Percentiles rank a stretch among this genome's conserved stretches.
Conservation (phyloP, 2,113 vertebrate genomes). For the Rana temporaria region DNA sequence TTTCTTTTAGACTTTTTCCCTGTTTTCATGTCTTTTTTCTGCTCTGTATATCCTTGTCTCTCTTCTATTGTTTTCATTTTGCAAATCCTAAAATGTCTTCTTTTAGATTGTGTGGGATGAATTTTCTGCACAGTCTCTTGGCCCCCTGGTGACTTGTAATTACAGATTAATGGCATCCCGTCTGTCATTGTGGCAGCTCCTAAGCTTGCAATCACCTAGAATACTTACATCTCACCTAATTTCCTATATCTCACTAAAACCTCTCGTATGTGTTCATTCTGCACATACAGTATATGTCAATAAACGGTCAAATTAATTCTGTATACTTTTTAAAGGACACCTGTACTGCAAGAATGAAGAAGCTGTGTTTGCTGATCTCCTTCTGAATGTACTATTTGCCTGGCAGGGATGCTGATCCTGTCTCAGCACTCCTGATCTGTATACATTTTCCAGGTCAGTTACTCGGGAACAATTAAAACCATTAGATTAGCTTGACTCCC, state of each 20-base stretch:
- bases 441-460: no score
- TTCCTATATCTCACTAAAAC: not conserved
- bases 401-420: no score
- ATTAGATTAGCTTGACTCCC: no score
- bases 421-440: no score
- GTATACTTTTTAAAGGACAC: not conserved
- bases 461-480: no score
- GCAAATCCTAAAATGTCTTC: not conserved
- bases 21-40: no score
- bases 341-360: no score
- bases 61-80: not conserved
- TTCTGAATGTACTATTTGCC: no score
- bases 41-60: not conserved
- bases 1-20: no score
- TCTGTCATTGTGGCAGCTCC: slow-evolving; percentile 37
- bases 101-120: slow-evolving; percentile 14
- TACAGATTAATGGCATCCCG: slow-evolving; percentile 41
- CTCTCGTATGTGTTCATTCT: not conserved
- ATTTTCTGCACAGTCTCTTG: slow-evolving; percentile 6
- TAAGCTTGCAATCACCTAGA: slow-evolving; percentile 23
- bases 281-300: not conserved
- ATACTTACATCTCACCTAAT: not conserved
- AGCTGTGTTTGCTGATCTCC: no score
- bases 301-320: not conserved
- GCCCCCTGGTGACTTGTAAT: slow-evolving; percentile 47